Conservation (phyloP, 2,888 invertebrate genomes). For the Drosophila incognita region DNA sequence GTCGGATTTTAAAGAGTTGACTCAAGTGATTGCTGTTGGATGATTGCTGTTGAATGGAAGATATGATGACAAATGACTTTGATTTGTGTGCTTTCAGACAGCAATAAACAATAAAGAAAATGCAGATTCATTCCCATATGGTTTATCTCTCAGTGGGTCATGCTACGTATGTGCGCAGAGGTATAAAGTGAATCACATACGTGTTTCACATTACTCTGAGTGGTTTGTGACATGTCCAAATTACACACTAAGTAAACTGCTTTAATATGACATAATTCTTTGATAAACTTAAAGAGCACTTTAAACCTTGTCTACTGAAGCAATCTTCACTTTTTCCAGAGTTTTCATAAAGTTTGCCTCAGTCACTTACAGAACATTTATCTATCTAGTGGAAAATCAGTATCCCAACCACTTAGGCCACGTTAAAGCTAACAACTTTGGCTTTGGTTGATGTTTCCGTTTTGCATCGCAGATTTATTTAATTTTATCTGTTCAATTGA, state of each 20-base stretch:
- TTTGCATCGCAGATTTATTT: conserved; percentile 2
- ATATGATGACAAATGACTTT: conserved; percentile 35
- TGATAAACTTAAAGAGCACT: not conserved
- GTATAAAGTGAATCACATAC: conserved; percentile 45
- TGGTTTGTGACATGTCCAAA: conserved; percentile 40
- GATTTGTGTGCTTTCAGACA: conserved; percentile 31
- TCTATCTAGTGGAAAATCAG: not conserved
- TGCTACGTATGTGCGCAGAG: conserved; percentile 18
- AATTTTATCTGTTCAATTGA: not conserved
- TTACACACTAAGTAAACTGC: conserved; percentile 12
- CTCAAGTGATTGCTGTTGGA: conserved; percentile 37
- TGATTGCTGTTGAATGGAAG: conserved; percentile 20
- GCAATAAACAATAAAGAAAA: not conserved
- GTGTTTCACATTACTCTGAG: conserved; percentile 40
- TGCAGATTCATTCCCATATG: conserved; percentile 16
- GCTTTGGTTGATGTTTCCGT: not conserved
- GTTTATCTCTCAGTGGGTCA: conserved; percentile 8
- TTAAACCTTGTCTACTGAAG: not conserved
- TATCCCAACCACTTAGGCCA: conserved; percentile 9
- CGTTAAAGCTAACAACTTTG: conserved; percentile 33
- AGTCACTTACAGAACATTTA: conserved; percentile 4
- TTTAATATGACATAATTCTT: conserved; percentile 4
- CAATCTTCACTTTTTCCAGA: not conserved
- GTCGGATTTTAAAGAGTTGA: conserved; percentile 5
- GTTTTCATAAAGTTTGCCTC: conserved; percentile 15